phyloP scores from a whole-genome alignment of 2,797 vertebrate genomes.

The Coendou prehensilis region DNA sequence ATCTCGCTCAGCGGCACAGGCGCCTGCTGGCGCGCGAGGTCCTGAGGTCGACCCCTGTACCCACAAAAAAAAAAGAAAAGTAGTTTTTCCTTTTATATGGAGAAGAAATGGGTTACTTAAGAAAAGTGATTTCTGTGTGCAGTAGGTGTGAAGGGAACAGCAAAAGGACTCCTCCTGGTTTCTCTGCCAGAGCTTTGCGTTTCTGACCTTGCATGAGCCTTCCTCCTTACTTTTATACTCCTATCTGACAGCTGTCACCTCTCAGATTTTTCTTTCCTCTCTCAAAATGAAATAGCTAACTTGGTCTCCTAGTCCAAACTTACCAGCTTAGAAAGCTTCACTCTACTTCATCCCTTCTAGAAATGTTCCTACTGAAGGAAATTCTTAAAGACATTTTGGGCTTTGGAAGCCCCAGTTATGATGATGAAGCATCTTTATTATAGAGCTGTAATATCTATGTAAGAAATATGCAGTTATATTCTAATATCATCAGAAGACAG shows the following conservation, averaged over 20 bases:
- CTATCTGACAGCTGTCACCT: background rate
- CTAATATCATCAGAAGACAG: constrained; percentile 22
- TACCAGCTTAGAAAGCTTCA: background rate
- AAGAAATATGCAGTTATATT: background rate
- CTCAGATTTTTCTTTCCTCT: background rate
- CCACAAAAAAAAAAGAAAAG: too few species aligned
- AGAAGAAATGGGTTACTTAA: constrained; percentile 2
- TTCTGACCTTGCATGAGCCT: background rate
- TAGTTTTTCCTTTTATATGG: background rate
- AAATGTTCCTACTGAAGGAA: background rate
- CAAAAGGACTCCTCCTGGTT: background rate
- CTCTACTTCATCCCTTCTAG: background rate
- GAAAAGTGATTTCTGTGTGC: background rate
- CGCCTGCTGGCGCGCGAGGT: too few species aligned
- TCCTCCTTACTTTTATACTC: background rate
- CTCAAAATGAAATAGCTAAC: background rate
- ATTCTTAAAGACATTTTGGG: background rate
- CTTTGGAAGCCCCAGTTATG: background rate
- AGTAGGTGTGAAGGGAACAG: background rate
- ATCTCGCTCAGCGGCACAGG: too few species aligned
- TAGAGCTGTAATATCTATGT: background rate
- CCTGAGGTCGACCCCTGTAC: too few species aligned
- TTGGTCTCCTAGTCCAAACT: background rate
- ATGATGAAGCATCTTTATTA: background rate
- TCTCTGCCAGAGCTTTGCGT: background rate